Percentiles rank a stretch among this genome's conserved stretches.
These are phyloP conservation scores for Tinea pellionella DNA, from an alignment of 2,888 invertebrate genomes.

Conservation along the genomic window DNA sequence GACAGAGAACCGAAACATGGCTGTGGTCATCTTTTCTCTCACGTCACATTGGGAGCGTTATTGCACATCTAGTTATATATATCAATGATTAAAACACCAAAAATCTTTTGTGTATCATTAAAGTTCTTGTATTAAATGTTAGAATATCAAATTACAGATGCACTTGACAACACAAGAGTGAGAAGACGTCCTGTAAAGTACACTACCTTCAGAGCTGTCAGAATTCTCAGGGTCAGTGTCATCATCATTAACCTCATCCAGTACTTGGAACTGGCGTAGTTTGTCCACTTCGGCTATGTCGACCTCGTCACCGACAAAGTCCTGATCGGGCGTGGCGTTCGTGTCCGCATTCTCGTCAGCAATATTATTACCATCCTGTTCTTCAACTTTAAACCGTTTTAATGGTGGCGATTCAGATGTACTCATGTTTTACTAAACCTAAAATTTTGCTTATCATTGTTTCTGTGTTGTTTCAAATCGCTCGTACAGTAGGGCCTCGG, in stretches of 20 bases:
- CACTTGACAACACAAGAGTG: too few species aligned
- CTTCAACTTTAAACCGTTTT: constrained; percentile 14
- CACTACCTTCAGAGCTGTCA: constrained; percentile 50
- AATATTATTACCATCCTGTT: not conserved
- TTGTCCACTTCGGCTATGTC: constrained; percentile 41
- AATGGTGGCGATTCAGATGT: not conserved
- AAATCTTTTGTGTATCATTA: too few species aligned
- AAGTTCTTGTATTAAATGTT: too few species aligned
- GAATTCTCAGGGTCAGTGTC: constrained; percentile 49
- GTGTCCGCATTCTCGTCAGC: constrained; percentile 16
- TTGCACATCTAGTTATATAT: too few species aligned
- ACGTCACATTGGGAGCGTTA: too few species aligned
- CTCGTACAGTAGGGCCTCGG: too few species aligned
- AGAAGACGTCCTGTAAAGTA: too few species aligned
- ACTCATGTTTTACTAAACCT: constrained; percentile 23
- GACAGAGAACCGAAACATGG: too few species aligned
- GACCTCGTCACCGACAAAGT: constrained; percentile 25
- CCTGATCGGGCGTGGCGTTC: constrained; percentile 15
- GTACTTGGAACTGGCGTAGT: constrained; percentile 49
- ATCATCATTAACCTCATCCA: constrained; percentile 58
- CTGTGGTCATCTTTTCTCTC: too few species aligned
- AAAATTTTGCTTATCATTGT: constrained; percentile 25
- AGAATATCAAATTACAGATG: too few species aligned
- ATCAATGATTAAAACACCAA: too few species aligned
- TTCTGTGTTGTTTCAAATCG: constrained; percentile 10